Percentiles rank a stretch among this genome's conserved stretches.
Conservation (phyloP, 2,113 vertebrate species). For the Chaetodon trifascialis region DNA sequence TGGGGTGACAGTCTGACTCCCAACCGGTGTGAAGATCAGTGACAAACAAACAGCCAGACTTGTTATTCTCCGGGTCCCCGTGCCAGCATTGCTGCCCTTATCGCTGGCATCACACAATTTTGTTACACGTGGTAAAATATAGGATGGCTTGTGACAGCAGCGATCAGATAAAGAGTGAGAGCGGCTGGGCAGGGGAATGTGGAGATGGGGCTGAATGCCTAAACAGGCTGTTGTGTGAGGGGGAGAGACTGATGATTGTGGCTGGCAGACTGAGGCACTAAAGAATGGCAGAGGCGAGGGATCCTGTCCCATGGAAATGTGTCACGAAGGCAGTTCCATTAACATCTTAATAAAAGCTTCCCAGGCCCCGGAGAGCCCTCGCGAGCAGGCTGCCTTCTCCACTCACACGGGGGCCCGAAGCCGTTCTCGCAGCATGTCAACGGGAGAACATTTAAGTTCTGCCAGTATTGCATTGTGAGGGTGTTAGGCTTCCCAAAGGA, state of each 20-base stretch:
- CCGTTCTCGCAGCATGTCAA: slow-evolving; percentile 64
- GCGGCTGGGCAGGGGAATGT: slow-evolving; percentile 56
- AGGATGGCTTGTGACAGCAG: slow-evolving; percentile 66
- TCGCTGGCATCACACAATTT: slow-evolving; percentile 70
- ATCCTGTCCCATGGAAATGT: slow-evolving; percentile 81
- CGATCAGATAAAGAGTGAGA: slow-evolving; percentile 75
- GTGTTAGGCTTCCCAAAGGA: slow-evolving; percentile 76
- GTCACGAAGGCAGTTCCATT: slow-evolving; percentile 85
- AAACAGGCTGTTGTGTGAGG: slow-evolving; percentile 77
- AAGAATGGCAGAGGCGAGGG: slow-evolving; percentile 66
- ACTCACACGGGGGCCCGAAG: slow-evolving; percentile 59
- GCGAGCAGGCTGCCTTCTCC: slow-evolving; percentile 64
- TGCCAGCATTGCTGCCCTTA: slow-evolving; percentile 68
- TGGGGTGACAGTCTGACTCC: slow-evolving; percentile 59
- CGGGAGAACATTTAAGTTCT: slow-evolving; percentile 70
- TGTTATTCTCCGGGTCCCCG: slow-evolving; percentile 60
- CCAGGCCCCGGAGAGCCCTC: slow-evolving; percentile 76
- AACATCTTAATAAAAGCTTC: slow-evolving; percentile 85
- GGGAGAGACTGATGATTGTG: slow-evolving; percentile 73
- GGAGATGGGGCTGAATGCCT: slow-evolving; percentile 68
- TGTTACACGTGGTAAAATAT: slow-evolving; percentile 75
- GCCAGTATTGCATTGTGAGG: slow-evolving; percentile 75
- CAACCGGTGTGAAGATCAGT: slow-evolving; percentile 61
- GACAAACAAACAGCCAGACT: slow-evolving; percentile 71
- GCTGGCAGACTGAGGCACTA: slow-evolving; percentile 69